phyloP scores from a whole-genome alignment of 1,140 invertebrate genomes.

The Pissodes strobi region DNA sequence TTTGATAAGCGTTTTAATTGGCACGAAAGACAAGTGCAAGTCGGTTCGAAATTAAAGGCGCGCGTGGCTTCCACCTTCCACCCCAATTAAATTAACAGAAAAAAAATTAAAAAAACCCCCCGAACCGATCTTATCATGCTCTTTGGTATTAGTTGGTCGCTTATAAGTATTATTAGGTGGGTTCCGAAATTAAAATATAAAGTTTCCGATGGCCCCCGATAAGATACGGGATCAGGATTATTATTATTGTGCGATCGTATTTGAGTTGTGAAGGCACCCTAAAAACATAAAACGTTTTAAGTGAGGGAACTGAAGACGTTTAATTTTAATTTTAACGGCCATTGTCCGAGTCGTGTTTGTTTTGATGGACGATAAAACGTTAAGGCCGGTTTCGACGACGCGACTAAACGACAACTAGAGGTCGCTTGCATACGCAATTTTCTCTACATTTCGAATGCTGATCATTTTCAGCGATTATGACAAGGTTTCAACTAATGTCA shows the following conservation, averaged over 20 bases:
- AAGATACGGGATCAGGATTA: conserved; percentile 11
- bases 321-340: conserved; percentile 17
- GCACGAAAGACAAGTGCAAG: not conserved
- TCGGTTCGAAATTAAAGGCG: not conserved
- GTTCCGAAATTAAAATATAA: conserved; percentile 17
- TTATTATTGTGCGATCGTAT: conserved; percentile 1
- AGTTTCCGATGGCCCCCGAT: conserved; percentile 4
- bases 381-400: too few species aligned
- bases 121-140: conserved; percentile 34
- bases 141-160: conserved; percentile 3
- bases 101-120: too few species aligned
- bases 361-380: too few species aligned
- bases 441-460: too few species aligned
- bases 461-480: too few species aligned
- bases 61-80: conserved; percentile 10
- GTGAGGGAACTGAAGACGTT: not conserved
- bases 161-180: conserved; percentile 10
- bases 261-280: not conserved
- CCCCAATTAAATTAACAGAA: conserved; percentile 36
- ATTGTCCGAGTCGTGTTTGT: not conserved
- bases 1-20: conserved; percentile 10
- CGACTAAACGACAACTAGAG: too few species aligned
- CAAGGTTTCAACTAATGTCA: too few species aligned
- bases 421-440: too few species aligned
- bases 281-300: conserved; percentile 2